phyloP scores from a whole-genome alignment of 2,113 vertebrate genomes.

The Gymnorhina tibicen region DNA sequence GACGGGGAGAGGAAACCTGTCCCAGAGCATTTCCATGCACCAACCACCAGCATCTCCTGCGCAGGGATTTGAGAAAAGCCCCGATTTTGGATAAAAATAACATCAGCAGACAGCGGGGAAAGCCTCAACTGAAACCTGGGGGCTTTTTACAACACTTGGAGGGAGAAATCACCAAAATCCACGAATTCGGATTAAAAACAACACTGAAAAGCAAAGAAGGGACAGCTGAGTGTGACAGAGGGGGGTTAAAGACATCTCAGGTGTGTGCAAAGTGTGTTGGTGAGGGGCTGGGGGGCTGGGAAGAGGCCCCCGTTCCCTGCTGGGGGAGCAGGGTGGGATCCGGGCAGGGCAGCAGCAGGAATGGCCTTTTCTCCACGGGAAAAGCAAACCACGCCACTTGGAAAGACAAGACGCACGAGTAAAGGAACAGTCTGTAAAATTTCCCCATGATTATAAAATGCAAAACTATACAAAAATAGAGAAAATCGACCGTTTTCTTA shows the following conservation, averaged over 20 bases:
- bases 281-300: neutral
- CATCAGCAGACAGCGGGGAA: neutral
- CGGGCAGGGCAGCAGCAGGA: neutral
- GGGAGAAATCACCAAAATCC: neutral
- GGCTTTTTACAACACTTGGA: neutral
- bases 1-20: neutral
- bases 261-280: neutral
- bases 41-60: neutral
- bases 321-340: neutral
- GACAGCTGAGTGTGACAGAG: neutral
- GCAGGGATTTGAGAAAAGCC: neutral
- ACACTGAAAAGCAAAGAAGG: neutral
- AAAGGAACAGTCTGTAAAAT: constrained; percentile 58
- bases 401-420: constrained; percentile 17
- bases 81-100: neutral
- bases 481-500: constrained; percentile 40
- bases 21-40: neutral
- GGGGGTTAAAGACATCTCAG: rapidly evolving
- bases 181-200: neutral
- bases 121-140: neutral
- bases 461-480: constrained; percentile 78
- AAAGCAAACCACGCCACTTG: constrained; percentile 37
- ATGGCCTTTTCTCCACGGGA: constrained; percentile 14
- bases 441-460: constrained; percentile 70
- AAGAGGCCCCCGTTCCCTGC: neutral